A percentile compares a stretch with the other conserved stretches of the same genome.
These are phyloP conservation scores for Pseudomyrmex dendroicus DNA, from an alignment of 1,140 invertebrate species.

Conservation along the genomic window DNA sequence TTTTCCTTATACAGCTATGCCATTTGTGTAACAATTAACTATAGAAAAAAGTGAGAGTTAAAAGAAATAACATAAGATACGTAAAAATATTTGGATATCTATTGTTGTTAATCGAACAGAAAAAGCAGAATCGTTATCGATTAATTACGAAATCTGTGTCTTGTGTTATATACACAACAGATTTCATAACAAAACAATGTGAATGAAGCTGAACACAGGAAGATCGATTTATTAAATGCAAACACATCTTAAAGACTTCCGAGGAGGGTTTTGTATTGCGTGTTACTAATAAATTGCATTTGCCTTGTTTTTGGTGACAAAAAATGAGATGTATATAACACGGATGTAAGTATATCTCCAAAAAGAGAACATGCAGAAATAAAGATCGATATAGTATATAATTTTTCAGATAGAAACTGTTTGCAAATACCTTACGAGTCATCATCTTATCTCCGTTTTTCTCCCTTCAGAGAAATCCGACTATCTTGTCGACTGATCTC, in stretches of 20 bases:
- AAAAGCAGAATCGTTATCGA: slow-evolving; percentile 23
- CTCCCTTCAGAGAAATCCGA: slow-evolving; percentile 70
- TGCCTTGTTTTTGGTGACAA: slow-evolving; percentile 45
- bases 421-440: slow-evolving; percentile 75
- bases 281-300: slow-evolving; percentile 61
- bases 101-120: slow-evolving; percentile 24
- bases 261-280: slow-evolving; percentile 47
- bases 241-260: slow-evolving; percentile 57
- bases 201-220: slow-evolving; percentile 58
- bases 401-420: slow-evolving; percentile 71
- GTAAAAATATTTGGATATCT: slow-evolving; percentile 22
- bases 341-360: slow-evolving; percentile 55
- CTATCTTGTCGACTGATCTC: slow-evolving; percentile 66
- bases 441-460: slow-evolving; percentile 54
- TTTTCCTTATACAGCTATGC: slow-evolving; percentile 17
- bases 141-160: slow-evolving; percentile 33
- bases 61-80: slow-evolving; percentile 25
- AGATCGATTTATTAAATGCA: slow-evolving; percentile 64
- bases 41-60: slow-evolving; percentile 1
- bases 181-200: slow-evolving; percentile 18
- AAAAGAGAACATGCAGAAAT: slow-evolving; percentile 74
- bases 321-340: slow-evolving; percentile 32
- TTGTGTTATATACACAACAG: slow-evolving; percentile 13
- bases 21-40: slow-evolving; percentile 22
- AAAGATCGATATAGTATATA: slow-evolving; percentile 60